Percentiles rank a stretch among this genome's conserved stretches.
These are phyloP conservation scores for Rhynchonycteris naso DNA, from an alignment of 2,797 vertebrate genomes.

Conservation along the genomic window DNA sequence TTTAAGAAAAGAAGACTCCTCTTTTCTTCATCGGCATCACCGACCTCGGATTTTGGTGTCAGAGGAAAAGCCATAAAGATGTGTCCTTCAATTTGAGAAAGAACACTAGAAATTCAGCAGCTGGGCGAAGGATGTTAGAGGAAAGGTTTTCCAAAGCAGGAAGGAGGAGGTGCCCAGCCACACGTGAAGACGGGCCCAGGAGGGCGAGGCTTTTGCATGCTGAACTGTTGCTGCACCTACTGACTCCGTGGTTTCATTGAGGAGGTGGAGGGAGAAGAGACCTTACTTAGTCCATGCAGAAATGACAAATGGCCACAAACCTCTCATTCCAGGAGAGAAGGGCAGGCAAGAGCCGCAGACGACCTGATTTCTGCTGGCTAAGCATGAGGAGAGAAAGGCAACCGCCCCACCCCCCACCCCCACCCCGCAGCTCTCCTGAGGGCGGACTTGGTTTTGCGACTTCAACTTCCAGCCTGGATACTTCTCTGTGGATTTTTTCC, in stretches of 20 bases:
- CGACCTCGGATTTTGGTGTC: conserved; percentile 60
- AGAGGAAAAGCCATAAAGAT: conserved; percentile 53
- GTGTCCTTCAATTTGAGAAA: conserved; percentile 66
- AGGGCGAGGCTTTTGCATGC: neutral
- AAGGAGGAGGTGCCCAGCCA: neutral
- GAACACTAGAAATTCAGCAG: conserved; percentile 57
- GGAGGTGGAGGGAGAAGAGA: neutral
- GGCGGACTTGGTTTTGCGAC: neutral
- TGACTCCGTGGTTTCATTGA: neutral
- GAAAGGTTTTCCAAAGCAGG: neutral
- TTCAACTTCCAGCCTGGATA: neutral
- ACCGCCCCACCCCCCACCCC: neutral
- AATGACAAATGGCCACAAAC: neutral
- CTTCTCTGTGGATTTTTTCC: conserved; percentile 19
- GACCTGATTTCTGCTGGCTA: conserved; percentile 48
- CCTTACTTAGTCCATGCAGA: neutral
- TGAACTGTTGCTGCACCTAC: neutral
- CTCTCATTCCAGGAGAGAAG: neutral
- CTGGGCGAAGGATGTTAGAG: conserved; percentile 53
- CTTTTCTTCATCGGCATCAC: neutral
- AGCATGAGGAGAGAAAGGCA: neutral
- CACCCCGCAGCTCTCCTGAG: neutral
- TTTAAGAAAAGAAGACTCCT: conserved; percentile 35
- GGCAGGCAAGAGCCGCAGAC: neutral
- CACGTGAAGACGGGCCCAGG: neutral